These are phyloP conservation scores for Protonibea diacanthus DNA, from an alignment of 2,797 vertebrate species.

Conservation along the genomic window DNA sequence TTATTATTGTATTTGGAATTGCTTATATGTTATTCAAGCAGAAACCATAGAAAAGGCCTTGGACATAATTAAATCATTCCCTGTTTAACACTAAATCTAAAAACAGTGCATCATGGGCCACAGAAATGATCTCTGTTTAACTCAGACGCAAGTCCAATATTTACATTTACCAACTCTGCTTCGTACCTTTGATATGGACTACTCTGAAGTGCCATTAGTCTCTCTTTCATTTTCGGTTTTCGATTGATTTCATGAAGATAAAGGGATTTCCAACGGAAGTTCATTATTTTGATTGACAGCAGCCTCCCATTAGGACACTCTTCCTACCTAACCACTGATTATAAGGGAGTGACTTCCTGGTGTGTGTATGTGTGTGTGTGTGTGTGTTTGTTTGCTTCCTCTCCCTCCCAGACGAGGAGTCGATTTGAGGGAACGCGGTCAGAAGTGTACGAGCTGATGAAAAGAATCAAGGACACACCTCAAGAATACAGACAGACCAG, in stretches of 20 bases:
- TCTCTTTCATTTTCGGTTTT: slow-evolving; percentile 26
- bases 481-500: slow-evolving; percentile 94
- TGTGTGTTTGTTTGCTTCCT: slow-evolving; percentile 36
- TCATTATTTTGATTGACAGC: slow-evolving; percentile 18
- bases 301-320: slow-evolving; percentile 16
- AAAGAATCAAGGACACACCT: slow-evolving; percentile 91
- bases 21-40: not conserved
- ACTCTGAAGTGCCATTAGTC: not conserved
- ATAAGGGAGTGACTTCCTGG: slow-evolving; percentile 47
- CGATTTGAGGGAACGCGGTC: slow-evolving; percentile 96
- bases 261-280: slow-evolving; percentile 38
- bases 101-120: not conserved
- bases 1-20: slow-evolving; percentile 2
- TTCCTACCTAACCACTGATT: slow-evolving; percentile 3
- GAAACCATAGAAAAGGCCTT: not conserved
- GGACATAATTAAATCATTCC: not conserved
- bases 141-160: not conserved
- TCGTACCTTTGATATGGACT: not conserved
- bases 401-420: slow-evolving; percentile 89
- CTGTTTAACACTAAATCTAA: not conserved
- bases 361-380: not conserved
- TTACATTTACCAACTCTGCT: not conserved
- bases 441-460: slow-evolving; percentile 96
- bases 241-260: not conserved
- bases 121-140: not conserved